phyloP scores from a whole-genome alignment of 2,888 invertebrate species.

The Drosophila fungiperda region DNA sequence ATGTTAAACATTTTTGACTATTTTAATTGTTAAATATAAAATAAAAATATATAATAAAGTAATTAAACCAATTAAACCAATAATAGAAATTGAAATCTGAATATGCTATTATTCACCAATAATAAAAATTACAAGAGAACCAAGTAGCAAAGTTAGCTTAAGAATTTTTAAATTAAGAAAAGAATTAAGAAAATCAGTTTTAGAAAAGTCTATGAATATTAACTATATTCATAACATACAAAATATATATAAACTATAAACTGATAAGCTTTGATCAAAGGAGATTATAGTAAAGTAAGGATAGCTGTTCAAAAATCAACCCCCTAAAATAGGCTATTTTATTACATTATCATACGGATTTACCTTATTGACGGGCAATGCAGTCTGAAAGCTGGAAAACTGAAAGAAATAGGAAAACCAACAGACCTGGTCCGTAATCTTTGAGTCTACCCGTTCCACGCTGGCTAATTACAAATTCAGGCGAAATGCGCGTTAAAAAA shows the following conservation, averaged over 20 bases:
- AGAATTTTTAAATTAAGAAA: background rate
- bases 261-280: background rate
- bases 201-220: background rate
- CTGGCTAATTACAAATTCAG: constrained; percentile 73
- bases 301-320: background rate
- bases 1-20: background rate
- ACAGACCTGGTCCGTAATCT: constrained; percentile 38
- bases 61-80: too few species aligned
- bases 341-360: constrained; percentile 21
- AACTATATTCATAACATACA: background rate
- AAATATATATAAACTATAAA: background rate
- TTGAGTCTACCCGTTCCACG: constrained; percentile 20
- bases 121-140: background rate
- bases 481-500: constrained; percentile 50
- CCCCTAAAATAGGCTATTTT: background rate
- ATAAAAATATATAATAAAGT: background rate
- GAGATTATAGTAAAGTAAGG: background rate
- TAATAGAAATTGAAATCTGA: too few species aligned
- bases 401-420: constrained; percentile 19
- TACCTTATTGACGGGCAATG: constrained; percentile 11
- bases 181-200: background rate
- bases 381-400: constrained; percentile 7
- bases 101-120: background rate
- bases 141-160: background rate
- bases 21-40: background rate